Evolutionary conservation across 2,888 invertebrate genomes (phyloP).

Genomic region (Phortica magna): DNA sequence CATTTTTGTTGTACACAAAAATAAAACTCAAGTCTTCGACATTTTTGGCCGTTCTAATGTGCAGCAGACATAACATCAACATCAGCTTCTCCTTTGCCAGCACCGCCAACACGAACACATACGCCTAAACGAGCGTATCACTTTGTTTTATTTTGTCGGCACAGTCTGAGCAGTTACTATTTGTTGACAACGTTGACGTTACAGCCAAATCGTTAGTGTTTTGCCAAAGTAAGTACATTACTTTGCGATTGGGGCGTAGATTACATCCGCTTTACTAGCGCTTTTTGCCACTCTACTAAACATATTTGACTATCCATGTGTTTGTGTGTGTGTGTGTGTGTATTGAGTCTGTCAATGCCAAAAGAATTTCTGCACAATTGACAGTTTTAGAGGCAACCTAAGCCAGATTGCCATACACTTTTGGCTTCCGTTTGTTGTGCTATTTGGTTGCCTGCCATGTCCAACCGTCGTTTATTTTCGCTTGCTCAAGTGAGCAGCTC

Average conservation of each 20-base stretch:
- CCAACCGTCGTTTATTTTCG: neutral
- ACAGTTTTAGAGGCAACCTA: constrained; percentile 31
- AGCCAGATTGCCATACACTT: constrained; percentile 20
- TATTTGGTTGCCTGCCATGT: neutral
- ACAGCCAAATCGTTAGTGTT: neutral
- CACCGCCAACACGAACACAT: neutral
- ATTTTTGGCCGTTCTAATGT: too few relatives aligned
- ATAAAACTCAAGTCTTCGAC: too few relatives aligned
- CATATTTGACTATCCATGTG: neutral
- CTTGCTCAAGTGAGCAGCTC: constrained; percentile 10
- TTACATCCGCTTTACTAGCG: constrained; percentile 12
- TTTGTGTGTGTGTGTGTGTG: constrained; percentile 11
- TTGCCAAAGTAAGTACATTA: constrained; percentile 22
- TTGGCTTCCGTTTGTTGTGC: neutral
- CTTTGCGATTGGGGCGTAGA: constrained; percentile 26
- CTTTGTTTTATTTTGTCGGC: constrained; percentile 6
- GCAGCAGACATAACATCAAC: too few relatives aligned
- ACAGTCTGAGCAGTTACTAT: neutral
- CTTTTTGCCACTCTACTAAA: neutral
- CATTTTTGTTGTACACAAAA: too few relatives aligned
- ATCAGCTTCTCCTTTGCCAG: too few relatives aligned
- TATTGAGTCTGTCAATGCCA: constrained; percentile 16
- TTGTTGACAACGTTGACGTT: neutral
- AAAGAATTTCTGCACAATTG: constrained; percentile 34
- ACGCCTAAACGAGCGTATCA: neutral